These are phyloP conservation scores for Leptarthrus brevirostris DNA, from an alignment of 2,888 invertebrate genomes.

Conservation along the genomic window DNA sequence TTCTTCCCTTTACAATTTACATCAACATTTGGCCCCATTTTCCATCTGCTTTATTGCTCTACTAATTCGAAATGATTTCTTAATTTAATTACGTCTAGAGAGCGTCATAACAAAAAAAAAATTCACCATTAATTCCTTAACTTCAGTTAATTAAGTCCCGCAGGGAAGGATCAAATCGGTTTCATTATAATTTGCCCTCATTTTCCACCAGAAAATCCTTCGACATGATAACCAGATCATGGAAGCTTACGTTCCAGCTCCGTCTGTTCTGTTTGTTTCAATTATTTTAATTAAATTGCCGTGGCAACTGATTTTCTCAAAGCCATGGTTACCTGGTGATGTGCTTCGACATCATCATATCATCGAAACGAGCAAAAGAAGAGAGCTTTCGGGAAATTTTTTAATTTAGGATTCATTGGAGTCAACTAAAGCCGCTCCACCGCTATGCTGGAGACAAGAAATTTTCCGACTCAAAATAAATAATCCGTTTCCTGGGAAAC, in stretches of 20 bases:
- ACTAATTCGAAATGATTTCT: no score
- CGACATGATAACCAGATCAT: constrained; percentile 24
- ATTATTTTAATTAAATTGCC: constrained; percentile 51
- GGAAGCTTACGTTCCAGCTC: constrained; percentile 13
- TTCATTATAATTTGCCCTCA: constrained; percentile 31
- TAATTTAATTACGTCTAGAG: constrained; percentile 6
- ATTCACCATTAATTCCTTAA: constrained; percentile 30
- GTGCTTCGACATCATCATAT: constrained; percentile 8
- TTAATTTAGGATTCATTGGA: constrained; percentile 19
- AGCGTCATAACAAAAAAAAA: background rate
- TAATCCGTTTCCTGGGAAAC: background rate
- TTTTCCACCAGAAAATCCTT: constrained; percentile 1
- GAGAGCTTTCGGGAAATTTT: constrained; percentile 18
- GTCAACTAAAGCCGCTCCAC: background rate
- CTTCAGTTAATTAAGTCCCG: constrained; percentile 33
- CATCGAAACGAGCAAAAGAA: background rate
- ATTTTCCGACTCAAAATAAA: background rate
- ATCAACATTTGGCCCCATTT: no score
- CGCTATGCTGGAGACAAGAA: background rate
- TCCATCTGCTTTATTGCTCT: no score
- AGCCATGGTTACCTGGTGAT: constrained; percentile 41
- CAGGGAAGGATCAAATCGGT: constrained; percentile 29
- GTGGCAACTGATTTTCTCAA: constrained; percentile 41
- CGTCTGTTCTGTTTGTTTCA: constrained; percentile 47
- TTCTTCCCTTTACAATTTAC: background rate